These are phyloP conservation scores for Carcina quercana DNA, from an alignment of 2,888 invertebrate genomes.

Conservation along the genomic window DNA sequence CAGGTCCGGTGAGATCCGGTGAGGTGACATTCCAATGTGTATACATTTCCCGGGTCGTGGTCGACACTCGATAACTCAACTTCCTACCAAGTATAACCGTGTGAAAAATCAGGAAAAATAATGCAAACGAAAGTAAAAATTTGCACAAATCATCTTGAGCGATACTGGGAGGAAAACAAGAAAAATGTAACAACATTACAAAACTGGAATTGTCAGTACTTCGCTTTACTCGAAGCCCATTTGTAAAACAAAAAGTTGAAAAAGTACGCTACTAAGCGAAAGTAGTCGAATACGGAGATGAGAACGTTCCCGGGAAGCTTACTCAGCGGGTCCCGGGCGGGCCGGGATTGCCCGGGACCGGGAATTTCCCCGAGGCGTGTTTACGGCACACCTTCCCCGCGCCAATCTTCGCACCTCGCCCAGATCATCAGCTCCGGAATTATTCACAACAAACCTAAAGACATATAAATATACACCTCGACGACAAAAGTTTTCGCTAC, in stretches of 20 bases:
- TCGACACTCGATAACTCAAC: no score
- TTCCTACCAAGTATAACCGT: no score
- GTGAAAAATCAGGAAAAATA: no score
- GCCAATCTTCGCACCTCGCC: slow-evolving; percentile 36
- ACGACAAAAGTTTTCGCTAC: slow-evolving; percentile 9
- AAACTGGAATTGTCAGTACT: no score
- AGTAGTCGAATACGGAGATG: slow-evolving; percentile 31
- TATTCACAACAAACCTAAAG: slow-evolving; percentile 42
- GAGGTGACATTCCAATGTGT: no score
- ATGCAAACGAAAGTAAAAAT: no score
- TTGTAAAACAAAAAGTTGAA: slow-evolving; percentile 18
- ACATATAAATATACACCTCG: slow-evolving; percentile 25
- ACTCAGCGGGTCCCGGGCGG: slow-evolving; percentile 27
- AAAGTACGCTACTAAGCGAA: slow-evolving; percentile 27
- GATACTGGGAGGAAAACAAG: no score
- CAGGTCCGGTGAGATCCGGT: no score
- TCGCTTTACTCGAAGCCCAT: no score
- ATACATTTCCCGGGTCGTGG: no score
- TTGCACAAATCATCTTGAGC: no score
- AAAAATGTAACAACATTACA: no score
- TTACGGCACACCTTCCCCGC: slow-evolving; percentile 40
- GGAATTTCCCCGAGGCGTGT: slow-evolving; percentile 56
- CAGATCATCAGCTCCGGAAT: slow-evolving; percentile 28
- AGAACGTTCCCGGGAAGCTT: slow-evolving; percentile 27
- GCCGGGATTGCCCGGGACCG: slow-evolving; percentile 20